These are phyloP conservation scores for Mythimna lalbum DNA, from an alignment of 2,888 invertebrate species.

Conservation along the genomic window DNA sequence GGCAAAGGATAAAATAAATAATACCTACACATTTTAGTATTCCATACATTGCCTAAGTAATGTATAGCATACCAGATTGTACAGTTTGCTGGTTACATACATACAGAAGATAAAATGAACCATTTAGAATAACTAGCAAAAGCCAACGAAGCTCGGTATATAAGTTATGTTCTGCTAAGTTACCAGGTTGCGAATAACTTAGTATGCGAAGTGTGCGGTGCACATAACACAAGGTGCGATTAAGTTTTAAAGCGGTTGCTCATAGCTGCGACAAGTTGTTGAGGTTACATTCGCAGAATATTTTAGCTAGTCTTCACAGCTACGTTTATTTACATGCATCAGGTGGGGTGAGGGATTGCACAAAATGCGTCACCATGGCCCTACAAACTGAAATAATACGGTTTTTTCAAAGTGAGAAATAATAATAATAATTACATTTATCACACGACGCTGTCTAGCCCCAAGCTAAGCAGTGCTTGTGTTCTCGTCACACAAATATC, in stretches of 20 bases:
- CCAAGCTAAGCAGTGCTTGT: too few relatives aligned
- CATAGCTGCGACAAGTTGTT: conserved; percentile 24
- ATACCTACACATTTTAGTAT: too few relatives aligned
- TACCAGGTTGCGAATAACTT: not conserved
- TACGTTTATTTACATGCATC: conserved; percentile 4
- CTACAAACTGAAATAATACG: too few relatives aligned
- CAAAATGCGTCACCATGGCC: too few relatives aligned
- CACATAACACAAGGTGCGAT: conserved; percentile 25
- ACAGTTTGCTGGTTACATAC: too few relatives aligned
- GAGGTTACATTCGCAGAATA: conserved; percentile 29
- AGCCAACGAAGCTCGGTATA: not conserved
- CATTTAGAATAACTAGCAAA: not conserved
- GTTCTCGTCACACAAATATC: too few relatives aligned
- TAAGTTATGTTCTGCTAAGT: conserved; percentile 1
- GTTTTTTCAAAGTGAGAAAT: too few relatives aligned
- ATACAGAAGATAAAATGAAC: not conserved
- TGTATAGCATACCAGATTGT: too few relatives aligned
- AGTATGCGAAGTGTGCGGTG: conserved; percentile 23
- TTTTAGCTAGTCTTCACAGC: not conserved
- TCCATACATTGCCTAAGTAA: too few relatives aligned
- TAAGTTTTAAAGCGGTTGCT: conserved; percentile 19
- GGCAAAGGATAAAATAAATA: too few relatives aligned
- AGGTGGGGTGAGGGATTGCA: not conserved
- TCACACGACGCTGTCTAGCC: too few relatives aligned
- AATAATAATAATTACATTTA: too few relatives aligned